Conservation (phyloP, 1,140 invertebrate species). For the Drosophila erecta region DNA sequence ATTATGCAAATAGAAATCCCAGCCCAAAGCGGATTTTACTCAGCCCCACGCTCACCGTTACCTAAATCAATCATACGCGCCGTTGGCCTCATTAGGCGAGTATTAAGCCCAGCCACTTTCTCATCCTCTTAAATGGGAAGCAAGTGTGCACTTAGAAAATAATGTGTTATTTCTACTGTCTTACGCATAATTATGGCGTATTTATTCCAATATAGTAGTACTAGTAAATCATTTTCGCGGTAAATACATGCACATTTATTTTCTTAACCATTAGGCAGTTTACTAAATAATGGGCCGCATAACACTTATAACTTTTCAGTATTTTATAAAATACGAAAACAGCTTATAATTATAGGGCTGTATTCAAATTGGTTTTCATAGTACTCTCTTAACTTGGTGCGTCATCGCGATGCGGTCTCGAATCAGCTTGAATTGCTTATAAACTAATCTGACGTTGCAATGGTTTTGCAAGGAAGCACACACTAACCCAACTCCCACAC, state of each 20-base stretch:
- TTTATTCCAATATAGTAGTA: too few species aligned
- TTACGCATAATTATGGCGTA: too few species aligned
- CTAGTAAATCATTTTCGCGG: too few species aligned
- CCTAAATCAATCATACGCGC: conserved; percentile 72
- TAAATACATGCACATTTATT: too few species aligned
- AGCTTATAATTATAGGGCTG: background rate
- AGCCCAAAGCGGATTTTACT: conserved; percentile 35
- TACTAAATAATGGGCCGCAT: too few species aligned
- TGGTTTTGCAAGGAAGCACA: conserved; percentile 17
- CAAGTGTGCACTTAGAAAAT: background rate
- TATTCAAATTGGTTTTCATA: background rate
- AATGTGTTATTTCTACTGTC: too few species aligned
- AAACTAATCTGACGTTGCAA: conserved; percentile 53
- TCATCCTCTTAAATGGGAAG: background rate
- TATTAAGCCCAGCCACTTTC: conserved; percentile 11
- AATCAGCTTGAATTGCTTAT: conserved; percentile 63
- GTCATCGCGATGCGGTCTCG: conserved; percentile 31
- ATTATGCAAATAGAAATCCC: conserved; percentile 61
- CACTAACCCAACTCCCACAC: conserved; percentile 9
- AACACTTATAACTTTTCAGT: too few species aligned
- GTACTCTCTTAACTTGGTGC: background rate
- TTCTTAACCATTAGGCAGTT: too few species aligned
- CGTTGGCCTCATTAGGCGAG: conserved; percentile 52
- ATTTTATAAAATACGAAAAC: background rate
- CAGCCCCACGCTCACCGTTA: conserved; percentile 9